phyloP scores from a whole-genome alignment of 2,888 invertebrate species.

The Meteorus cinctellus region DNA sequence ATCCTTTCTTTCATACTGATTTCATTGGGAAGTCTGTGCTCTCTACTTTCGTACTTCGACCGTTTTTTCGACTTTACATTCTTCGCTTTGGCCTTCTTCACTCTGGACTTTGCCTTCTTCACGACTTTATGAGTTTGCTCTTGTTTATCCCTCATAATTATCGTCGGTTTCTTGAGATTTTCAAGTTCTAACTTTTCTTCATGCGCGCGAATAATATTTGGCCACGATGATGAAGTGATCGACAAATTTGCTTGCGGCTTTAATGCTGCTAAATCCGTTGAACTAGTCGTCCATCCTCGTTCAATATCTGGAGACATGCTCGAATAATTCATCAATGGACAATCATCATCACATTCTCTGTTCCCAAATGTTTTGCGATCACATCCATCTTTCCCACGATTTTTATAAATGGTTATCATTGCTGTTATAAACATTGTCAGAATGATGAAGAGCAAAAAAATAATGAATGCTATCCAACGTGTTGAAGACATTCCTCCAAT shows the following conservation, averaged over 20 bases:
- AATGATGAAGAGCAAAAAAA: constrained; percentile 46
- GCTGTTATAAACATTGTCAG: constrained; percentile 46
- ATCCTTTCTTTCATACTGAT: constrained; percentile 24
- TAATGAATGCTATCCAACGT: constrained; percentile 51
- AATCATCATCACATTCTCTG: constrained; percentile 41
- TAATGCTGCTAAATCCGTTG: constrained; percentile 4
- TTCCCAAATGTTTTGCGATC: background rate
- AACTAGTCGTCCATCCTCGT: constrained; percentile 35
- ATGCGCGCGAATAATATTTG: constrained; percentile 26
- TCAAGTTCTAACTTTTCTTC: background rate
- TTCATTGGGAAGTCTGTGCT: constrained; percentile 5
- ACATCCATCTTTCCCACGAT: constrained; percentile 29
- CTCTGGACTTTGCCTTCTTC: constrained; percentile 33
- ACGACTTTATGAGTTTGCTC: constrained; percentile 22
- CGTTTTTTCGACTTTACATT: constrained; percentile 40
- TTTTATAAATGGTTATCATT: constrained; percentile 49
- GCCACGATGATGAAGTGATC: background rate
- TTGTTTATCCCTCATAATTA: constrained; percentile 26
- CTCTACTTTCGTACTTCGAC: background rate
- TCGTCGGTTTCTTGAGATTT: constrained; percentile 31
- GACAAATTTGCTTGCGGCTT: constrained; percentile 8
- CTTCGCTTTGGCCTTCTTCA: constrained; percentile 35
- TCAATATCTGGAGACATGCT: constrained; percentile 11
- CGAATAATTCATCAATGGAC: constrained; percentile 36
- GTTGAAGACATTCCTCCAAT: constrained; percentile 37